A percentile compares a stretch with the other conserved stretches of the same genome.
These are phyloP conservation scores for Leptodactylus fallax DNA, from an alignment of 2,797 vertebrate species.

Conservation along the genomic window DNA sequence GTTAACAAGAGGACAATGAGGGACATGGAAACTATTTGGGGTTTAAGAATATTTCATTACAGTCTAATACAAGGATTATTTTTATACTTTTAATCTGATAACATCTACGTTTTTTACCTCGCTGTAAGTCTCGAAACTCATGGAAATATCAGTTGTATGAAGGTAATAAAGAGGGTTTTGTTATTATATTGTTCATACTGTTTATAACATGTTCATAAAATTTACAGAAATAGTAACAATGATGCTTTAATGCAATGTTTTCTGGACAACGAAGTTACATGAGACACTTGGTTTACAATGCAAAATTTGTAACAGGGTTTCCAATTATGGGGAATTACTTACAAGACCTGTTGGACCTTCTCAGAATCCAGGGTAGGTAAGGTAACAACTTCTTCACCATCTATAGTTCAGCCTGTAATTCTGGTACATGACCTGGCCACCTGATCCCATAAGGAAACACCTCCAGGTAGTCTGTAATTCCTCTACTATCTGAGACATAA, in stretches of 20 bases:
- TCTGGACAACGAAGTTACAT: not conserved
- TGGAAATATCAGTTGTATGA: conserved; percentile 35
- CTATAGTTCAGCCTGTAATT: too few species aligned
- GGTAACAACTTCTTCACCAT: too few species aligned
- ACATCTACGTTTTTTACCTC: conserved; percentile 19
- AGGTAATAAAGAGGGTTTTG: not conserved
- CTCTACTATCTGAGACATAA: not conserved
- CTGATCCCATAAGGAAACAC: too few species aligned
- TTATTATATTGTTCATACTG: conserved; percentile 27
- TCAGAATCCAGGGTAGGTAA: not conserved
- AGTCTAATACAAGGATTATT: conserved; percentile 60
- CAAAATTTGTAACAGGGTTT: not conserved
- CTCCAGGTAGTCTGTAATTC: too few species aligned
- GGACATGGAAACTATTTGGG: conserved; percentile 55
- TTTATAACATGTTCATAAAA: not conserved
- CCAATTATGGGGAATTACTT: not conserved
- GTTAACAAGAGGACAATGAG: conserved; percentile 14
- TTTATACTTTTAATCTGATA: conserved; percentile 52
- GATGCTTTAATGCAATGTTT: not conserved
- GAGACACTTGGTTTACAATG: not conserved
- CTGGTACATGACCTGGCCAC: too few species aligned
- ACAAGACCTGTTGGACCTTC: too few species aligned
- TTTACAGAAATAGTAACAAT: not conserved
- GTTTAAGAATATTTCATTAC: conserved; percentile 52
- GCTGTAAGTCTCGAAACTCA: not conserved